A percentile compares a stretch with the other conserved stretches of the same genome.
Conservation (phyloP, 2,888 invertebrate species). For the Dastarcus helophoroides region DNA sequence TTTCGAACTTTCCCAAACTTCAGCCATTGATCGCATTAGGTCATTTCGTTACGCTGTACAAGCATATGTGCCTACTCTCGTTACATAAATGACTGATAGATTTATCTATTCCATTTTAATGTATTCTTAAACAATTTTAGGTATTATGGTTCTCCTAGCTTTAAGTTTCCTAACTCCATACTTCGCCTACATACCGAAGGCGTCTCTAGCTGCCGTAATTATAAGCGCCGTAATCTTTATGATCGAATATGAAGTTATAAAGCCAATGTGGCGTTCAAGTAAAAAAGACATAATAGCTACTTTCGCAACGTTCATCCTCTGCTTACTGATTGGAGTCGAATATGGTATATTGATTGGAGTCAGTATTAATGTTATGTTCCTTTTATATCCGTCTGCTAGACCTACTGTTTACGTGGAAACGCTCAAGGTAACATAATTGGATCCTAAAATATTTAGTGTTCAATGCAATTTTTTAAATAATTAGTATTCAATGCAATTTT, state of each 20-base stretch:
- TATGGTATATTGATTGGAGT: slow-evolving; percentile 78
- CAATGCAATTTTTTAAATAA: background rate
- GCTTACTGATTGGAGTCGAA: slow-evolving; percentile 73
- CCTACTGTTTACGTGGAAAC: slow-evolving; percentile 66
- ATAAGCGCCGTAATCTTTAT: slow-evolving; percentile 92
- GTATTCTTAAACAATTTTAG: slow-evolving; percentile 66
- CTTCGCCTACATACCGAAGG: slow-evolving; percentile 82
- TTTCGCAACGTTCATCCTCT: slow-evolving; percentile 70
- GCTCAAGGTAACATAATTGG: slow-evolving; percentile 41
- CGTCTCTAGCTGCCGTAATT: slow-evolving; percentile 82
- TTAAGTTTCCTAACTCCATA: slow-evolving; percentile 79
- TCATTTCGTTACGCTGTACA: no score
- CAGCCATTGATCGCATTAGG: no score
- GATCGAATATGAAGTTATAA: slow-evolving; percentile 84
- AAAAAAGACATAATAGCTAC: slow-evolving; percentile 72
- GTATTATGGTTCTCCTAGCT: slow-evolving; percentile 68
- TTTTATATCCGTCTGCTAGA: slow-evolving; percentile 71
- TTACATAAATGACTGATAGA: no score
- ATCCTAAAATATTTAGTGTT: background rate
- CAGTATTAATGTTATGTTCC: slow-evolving; percentile 61
- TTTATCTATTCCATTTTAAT: no score
- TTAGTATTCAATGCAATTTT: background rate
- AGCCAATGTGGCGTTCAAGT: slow-evolving; percentile 75
- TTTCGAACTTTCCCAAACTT: no score
- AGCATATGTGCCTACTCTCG: no score